Evolutionary conservation across 2,797 vertebrate species (phyloP), one percentile per base, ranked within the genome.

Genomic region (Cetoscarus ocellatus): DNA sequence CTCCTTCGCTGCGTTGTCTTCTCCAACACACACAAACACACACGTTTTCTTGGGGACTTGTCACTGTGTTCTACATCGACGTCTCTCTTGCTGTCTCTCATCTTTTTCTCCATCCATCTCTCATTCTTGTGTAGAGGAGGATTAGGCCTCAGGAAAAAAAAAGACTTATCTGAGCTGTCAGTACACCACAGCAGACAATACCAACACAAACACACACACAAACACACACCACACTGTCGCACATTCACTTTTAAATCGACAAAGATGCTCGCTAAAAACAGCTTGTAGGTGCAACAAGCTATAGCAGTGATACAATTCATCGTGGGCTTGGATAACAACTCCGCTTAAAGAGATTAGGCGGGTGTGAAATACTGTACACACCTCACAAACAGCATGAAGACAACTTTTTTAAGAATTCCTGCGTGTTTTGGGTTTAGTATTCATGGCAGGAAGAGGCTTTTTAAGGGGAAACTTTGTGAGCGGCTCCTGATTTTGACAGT

Each of bases 121-220:
- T 76, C 67, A 19, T 82, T 70, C 61, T 73, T 35, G 61, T 72
- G 69, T 72, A 73, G 66, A 72, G 68, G 66, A 73, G 69, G 82
- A 89, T 87, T 87, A 88, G 69, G 78, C 79, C 62, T 82, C 64
- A 12, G 82, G 70, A 86, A 64, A 73, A 78, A n/a, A 74, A 78
- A 81, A 74, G 58, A 81, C 52, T 74, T 75, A 83, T 82, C 78
- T 83, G 72, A 59, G 52, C 79, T 75, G 75, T 86, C 77, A 67
- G 77, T 68, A 64, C 82, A 76, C 69, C 71, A 65, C 70, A 40
- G 8, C 13, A 79, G 66, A 82, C 79, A 77, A 77, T 39, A 58
- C 63, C 10, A 52, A 56, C 36, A 42, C 43, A 61, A 14, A 44
- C 18, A 43, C 50, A 64, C 53, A 56, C 34, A 50, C 18, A 44